Conservation (phyloP, 2,797 vertebrate genomes). For the Percopsis omiscomaycus region DNA sequence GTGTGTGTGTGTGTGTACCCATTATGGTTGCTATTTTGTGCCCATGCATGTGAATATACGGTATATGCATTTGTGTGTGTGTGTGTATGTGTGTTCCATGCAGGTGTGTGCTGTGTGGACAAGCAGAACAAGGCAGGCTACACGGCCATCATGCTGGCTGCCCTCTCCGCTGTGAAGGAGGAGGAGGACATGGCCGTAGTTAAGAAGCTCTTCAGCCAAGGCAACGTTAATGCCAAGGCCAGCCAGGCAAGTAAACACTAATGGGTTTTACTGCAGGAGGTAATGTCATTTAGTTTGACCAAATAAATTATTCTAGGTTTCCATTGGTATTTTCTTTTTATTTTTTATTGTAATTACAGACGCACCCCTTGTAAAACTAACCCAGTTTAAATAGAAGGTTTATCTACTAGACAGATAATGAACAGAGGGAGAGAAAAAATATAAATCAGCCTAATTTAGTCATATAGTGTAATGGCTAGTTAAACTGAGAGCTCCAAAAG, state of each 20-base stretch:
- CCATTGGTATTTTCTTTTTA: too few species aligned
- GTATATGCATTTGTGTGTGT: neutral
- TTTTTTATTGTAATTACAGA: too few species aligned
- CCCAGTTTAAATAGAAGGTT: too few species aligned
- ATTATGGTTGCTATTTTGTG: neutral
- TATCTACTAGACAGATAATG: too few species aligned
- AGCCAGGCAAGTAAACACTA: slow-evolving; percentile 81
- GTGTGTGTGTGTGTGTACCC: neutral
- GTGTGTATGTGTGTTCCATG: neutral
- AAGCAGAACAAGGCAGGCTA: slow-evolving; percentile 95
- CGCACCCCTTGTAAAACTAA: too few species aligned
- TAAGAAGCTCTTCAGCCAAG: slow-evolving; percentile 86
- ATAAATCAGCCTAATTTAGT: too few species aligned
- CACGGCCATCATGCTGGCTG: slow-evolving; percentile 93
- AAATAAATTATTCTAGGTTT: too few species aligned
- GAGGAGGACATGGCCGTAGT: slow-evolving; percentile 87
- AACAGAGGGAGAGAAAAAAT: too few species aligned
- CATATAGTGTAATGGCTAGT: too few species aligned
- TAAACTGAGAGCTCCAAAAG: too few species aligned
- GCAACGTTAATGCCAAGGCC: slow-evolving; percentile 91
- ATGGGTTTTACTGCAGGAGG: neutral
- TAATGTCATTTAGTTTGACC: too few species aligned
- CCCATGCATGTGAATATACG: slow-evolving; percentile 1
- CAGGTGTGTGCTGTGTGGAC: slow-evolving; percentile 86
- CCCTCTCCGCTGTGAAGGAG: slow-evolving; percentile 85